These are phyloP conservation scores for Trachurus trachurus DNA, from an alignment of 2,797 vertebrate genomes.

Conservation along the genomic window DNA sequence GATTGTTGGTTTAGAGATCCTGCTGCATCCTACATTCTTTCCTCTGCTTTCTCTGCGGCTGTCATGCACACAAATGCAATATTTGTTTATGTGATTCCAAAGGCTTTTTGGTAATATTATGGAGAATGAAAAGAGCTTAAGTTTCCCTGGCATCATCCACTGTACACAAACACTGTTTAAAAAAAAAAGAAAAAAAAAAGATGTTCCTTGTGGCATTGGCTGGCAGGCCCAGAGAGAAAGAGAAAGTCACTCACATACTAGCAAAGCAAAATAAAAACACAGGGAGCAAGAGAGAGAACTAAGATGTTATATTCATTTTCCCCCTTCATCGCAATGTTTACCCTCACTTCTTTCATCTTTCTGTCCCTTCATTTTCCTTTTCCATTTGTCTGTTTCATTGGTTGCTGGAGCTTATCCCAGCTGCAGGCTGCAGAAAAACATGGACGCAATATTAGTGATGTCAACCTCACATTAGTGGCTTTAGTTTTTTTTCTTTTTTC, in stretches of 20 bases:
- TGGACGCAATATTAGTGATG: conserved; percentile 6
- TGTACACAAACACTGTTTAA: conserved; percentile 23
- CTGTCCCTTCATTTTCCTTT: conserved; percentile 18
- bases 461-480: conserved; percentile 11
- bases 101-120: conserved; percentile 35
- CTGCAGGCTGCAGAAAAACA: background rate
- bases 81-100: conserved; percentile 53
- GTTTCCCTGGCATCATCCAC: conserved; percentile 44
- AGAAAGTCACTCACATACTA: conserved; percentile 24
- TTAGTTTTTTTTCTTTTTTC: background rate
- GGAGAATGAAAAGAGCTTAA: conserved; percentile 38
- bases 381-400: conserved; percentile 12
- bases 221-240: conserved; percentile 23
- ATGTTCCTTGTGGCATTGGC: conserved; percentile 48
- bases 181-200: conserved; percentile 10
- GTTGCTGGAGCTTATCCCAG: background rate
- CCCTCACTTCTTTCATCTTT: background rate
- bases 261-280: conserved; percentile 22
- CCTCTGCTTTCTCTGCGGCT: too few relatives aligned
- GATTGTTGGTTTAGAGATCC: conserved; percentile 51
- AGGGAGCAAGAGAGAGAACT: conserved; percentile 10
- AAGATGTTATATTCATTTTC: conserved; percentile 5
- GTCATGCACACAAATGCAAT: conserved; percentile 1
- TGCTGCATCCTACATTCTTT: conserved; percentile 5
- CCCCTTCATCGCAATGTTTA: conserved; percentile 8